Conservation (phyloP, 2,113 vertebrate species). For the Speoplatyrhinus poulsoni region DNA sequence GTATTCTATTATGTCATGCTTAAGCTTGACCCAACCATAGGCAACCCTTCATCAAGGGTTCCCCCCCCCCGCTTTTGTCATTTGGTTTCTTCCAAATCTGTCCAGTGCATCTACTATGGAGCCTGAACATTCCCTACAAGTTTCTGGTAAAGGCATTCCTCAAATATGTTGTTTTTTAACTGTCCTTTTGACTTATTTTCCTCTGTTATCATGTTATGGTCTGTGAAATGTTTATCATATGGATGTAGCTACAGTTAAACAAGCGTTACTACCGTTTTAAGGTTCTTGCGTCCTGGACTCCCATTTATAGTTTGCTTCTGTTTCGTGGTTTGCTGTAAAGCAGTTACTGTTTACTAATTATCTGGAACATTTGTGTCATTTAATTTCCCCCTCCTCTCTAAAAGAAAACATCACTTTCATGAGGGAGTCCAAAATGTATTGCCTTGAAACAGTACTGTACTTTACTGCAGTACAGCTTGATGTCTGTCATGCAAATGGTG, state of each 20-base stretch:
- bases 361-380: conserved; percentile 59
- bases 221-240: conserved; percentile 61
- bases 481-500: conserved; percentile 86
- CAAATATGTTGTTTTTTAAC: conserved; percentile 54
- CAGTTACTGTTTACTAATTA: conserved; percentile 60
- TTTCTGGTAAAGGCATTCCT: conserved; percentile 77
- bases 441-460: conserved; percentile 72
- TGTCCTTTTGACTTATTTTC: conserved; percentile 51
- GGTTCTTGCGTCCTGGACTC: conserved; percentile 62
- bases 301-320: conserved; percentile 47
- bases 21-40: conserved; percentile 59
- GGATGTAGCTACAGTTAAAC: conserved; percentile 65
- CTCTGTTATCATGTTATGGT: conserved; percentile 66
- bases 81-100: conserved; percentile 44
- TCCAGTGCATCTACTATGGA: conserved; percentile 68
- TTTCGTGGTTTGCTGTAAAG: conserved; percentile 53
- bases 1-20: conserved; percentile 19
- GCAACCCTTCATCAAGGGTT: conserved; percentile 13
- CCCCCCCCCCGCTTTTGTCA: conserved; percentile 32
- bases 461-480: conserved; percentile 82
- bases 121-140: conserved; percentile 66
- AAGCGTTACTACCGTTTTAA: conserved; percentile 52
- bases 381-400: conserved; percentile 40
- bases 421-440: conserved; percentile 70
- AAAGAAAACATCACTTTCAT: conserved; percentile 48